These are phyloP conservation scores for Heliconius hewitsoni DNA, from an alignment of 1,140 invertebrate species.

Conservation along the genomic window DNA sequence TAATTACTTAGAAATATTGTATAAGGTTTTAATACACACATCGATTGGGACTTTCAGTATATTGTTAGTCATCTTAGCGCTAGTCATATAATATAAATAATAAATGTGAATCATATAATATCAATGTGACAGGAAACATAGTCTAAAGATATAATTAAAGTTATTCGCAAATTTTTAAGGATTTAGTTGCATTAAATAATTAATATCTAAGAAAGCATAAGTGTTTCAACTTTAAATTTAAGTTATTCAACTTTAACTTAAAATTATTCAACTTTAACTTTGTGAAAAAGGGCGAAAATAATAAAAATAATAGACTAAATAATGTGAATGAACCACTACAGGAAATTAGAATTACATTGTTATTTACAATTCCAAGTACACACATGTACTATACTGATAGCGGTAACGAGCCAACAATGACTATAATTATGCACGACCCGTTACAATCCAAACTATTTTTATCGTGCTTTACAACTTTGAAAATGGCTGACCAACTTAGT, in stretches of 20 bases:
- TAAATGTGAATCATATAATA: background rate
- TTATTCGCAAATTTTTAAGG: background rate
- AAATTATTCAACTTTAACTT: background rate
- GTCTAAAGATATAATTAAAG: background rate
- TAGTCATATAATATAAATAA: background rate
- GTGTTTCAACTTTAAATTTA: background rate
- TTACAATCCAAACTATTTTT: constrained; percentile 20
- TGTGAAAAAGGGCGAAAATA: background rate
- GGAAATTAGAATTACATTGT: constrained; percentile 37
- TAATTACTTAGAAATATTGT: no score
- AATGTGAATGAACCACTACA: constrained; percentile 35
- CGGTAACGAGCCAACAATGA: constrained; percentile 27
- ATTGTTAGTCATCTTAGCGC: background rate
- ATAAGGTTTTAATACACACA: no score
- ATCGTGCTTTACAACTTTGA: constrained; percentile 1
- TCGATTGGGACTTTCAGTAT: background rate
- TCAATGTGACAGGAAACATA: background rate
- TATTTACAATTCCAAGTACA: constrained; percentile 21
- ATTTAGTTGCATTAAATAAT: no score
- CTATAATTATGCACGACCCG: constrained; percentile 21
- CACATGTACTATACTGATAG: constrained; percentile 22
- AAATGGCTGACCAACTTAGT: background rate
- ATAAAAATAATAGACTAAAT: constrained; percentile 13
- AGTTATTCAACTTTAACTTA: background rate
- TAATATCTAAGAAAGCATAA: background rate